A percentile compares a stretch with the other conserved stretches of the same genome.
Evolutionary conservation across 1,140 invertebrate species (phyloP).

Genomic region (Hycleus phaleratus): DNA sequence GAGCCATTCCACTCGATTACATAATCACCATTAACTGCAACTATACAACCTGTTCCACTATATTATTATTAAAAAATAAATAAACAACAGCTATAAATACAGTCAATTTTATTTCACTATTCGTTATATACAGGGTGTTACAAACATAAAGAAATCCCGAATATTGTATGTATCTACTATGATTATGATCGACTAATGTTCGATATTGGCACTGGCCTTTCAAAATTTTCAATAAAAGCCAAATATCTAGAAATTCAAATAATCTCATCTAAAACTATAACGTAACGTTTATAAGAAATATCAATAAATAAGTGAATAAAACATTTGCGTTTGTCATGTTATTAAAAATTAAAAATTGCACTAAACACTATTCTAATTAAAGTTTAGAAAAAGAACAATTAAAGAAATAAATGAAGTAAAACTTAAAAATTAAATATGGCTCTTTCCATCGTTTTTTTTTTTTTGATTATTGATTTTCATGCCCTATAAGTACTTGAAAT

Average conservation of each 20-base stretch:
- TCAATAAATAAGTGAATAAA: conserved; percentile 18
- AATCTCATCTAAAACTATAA: conserved; percentile 13
- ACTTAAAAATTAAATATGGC: conserved; percentile 8
- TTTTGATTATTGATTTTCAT: too few species aligned
- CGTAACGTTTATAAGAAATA: conserved; percentile 19
- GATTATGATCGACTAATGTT: conserved; percentile 16
- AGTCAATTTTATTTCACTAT: conserved; percentile 30
- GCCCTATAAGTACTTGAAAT: too few species aligned
- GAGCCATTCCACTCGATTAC: conserved; percentile 10
- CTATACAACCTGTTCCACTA: too few species aligned
- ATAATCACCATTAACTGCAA: conserved; percentile 3
- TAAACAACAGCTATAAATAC: conserved; percentile 25
- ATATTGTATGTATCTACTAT: conserved; percentile 7
- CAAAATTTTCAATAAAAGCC: conserved; percentile 3
- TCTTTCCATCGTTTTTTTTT: conserved; percentile 3
- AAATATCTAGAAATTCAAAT: background rate
- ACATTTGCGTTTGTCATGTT: conserved; percentile 4
- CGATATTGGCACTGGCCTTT: conserved; percentile 18
- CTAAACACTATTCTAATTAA: conserved; percentile 16
- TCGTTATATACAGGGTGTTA: conserved; percentile 27
- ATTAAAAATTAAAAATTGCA: conserved; percentile 21
- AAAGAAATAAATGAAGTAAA: background rate
- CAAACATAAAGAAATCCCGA: conserved; percentile 24
- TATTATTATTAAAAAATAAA: too few species aligned
- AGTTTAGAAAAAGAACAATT: background rate